Evolutionary conservation across 2,888 invertebrate genomes (phyloP).

Genomic region (Eulithis testata): DNA sequence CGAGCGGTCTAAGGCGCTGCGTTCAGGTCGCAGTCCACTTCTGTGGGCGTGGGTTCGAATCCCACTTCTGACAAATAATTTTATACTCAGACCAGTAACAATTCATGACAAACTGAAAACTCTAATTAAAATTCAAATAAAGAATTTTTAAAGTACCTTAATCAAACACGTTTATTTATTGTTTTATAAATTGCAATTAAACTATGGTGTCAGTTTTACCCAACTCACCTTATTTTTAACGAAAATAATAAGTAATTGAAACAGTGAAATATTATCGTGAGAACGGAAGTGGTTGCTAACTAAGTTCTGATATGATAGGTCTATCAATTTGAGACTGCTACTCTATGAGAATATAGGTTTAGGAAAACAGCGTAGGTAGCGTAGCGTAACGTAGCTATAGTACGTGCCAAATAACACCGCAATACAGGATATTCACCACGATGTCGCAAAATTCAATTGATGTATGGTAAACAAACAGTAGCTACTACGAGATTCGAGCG

Average conservation of each 20-base stretch:
- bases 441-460: no score
- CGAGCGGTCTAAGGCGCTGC: slow-evolving; percentile 70
- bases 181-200: neutral
- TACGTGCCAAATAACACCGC: no score
- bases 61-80: slow-evolving; percentile 61
- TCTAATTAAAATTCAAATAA: no score
- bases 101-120: no score
- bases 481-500: no score
- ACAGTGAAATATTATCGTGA: slow-evolving; percentile 1
- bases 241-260: neutral
- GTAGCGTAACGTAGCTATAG: no score
- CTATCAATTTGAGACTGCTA: neutral
- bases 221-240: slow-evolving; percentile 13
- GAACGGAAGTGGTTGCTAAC: slow-evolving; percentile 10
- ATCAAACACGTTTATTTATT: no score
- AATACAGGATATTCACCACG: no score
- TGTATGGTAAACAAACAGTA: no score
- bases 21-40: slow-evolving; percentile 71
- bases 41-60: slow-evolving; percentile 71
- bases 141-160: no score
- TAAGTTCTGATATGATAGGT: neutral
- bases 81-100: neutral
- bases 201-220: slow-evolving; percentile 4
- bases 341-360: neutral
- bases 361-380: no score